A percentile compares a stretch with the other conserved stretches of the same genome.
phyloP scores from a whole-genome alignment of 2,797 vertebrate genomes.

The Poeciliopsis infans region DNA sequence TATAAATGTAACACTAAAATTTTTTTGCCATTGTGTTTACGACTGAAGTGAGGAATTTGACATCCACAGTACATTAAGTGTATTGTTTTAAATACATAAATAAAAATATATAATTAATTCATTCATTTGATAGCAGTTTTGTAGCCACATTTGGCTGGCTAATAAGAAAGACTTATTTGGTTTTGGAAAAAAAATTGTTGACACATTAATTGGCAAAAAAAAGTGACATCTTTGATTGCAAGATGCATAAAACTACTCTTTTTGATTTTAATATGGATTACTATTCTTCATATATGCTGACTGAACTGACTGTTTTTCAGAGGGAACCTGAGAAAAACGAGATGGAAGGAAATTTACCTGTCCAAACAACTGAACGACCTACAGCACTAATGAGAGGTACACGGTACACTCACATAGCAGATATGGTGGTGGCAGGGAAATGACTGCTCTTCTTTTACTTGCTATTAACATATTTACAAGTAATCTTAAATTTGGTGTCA shows the following conservation, averaged over 20 bases:
- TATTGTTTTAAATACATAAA: neutral
- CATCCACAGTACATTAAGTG: neutral
- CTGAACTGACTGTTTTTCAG: conserved; percentile 22
- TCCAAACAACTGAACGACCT: conserved; percentile 40
- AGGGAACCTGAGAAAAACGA: conserved; percentile 21
- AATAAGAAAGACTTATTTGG: neutral
- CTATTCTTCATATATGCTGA: neutral
- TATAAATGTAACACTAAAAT: neutral
- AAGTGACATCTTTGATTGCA: neutral
- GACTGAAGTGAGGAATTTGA: neutral
- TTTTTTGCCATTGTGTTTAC: neutral
- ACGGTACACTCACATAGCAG: conserved; percentile 6
- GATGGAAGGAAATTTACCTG: conserved; percentile 32
- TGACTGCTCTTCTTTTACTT: conserved; percentile 12
- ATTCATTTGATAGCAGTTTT: neutral
- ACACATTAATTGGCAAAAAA: neutral
- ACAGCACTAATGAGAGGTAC: conserved; percentile 27
- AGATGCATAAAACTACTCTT: neutral
- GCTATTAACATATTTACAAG: neutral
- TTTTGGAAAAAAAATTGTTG: neutral
- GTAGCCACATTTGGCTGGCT: neutral
- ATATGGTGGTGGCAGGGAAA: neutral
- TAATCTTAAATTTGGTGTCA: neutral
- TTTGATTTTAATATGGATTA: neutral
- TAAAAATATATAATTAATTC: neutral